Base-by-base conservation (phyloP, 1,140 invertebrate genomes). In the Ceratosolen solmsi region DNA sequence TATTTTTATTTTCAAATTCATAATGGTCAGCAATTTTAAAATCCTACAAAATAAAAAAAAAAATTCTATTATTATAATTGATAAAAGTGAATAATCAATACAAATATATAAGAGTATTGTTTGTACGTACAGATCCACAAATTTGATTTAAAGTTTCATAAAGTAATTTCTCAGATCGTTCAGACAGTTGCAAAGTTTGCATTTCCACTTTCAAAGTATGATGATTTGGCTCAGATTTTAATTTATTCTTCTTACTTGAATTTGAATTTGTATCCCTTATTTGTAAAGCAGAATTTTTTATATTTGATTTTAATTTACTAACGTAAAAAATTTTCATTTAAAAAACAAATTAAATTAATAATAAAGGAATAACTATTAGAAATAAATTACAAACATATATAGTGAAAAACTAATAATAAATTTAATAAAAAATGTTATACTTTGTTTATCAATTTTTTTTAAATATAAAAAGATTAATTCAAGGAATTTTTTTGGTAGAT, bases 111-210 rank as follows among this genome's bases (percentile, higher is more conserved):
- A n/a, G 20, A 25, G 46, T 46, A 71, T 41, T 20, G 2, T 17
- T 15, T 72, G 25, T 49, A 85, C 86, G 82, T 87, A 91, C 94
- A 65, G 93, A 88, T 11, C 95, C 95, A 89, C 95, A 94, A 84
- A 96, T 94, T 85, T 93, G 92, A 83, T 93, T 93, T 33, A 96
- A 88, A 13, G 95, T 95, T 80, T 95, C 94, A 87, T 95, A 92
- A 22, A 96, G 93, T 84, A 94, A 89, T 85, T 94, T 94, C 85
- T 95, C 94, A 58, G 94, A 94, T 84, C 94, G 93, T 58, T 94
- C 91, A 51, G 91, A 93, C 4, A 96, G 88, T 30, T 92, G 91
- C 60, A 96, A 88, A 9, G 93, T 94, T 86, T 95, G 94, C 87
- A 96, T 90, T 89, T 96, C 95, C 79, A 95, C 94, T 87, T 95